Evolutionary conservation across 2,113 vertebrate species (phyloP).

Genomic region (Phocoena sinus): DNA sequence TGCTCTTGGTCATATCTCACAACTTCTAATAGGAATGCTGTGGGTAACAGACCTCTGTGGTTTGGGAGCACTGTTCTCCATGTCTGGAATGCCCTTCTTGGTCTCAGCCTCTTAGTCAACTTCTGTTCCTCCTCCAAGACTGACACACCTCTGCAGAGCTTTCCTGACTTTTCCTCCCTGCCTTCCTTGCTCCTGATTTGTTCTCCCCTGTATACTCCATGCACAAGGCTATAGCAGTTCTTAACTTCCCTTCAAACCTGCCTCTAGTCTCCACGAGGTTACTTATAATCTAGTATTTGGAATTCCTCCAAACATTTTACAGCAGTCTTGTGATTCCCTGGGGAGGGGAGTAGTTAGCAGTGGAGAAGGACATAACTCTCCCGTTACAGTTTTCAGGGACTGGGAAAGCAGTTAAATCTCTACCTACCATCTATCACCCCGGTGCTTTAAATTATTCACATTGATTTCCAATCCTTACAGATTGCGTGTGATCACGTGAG

Average conservation of each 20-base stretch:
- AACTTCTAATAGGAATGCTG: background rate
- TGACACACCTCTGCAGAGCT: background rate
- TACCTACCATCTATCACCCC: constrained; percentile 49
- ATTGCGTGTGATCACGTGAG: constrained; percentile 79
- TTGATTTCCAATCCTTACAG: constrained; percentile 79
- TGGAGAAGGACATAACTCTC: constrained; percentile 7
- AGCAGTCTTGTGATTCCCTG: background rate
- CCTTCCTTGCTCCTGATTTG: background rate
- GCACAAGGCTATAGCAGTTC: background rate
- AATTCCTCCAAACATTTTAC: constrained; percentile 17
- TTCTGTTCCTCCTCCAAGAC: background rate
- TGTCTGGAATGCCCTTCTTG: background rate
- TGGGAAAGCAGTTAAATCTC: background rate
- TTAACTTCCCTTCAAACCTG: background rate
- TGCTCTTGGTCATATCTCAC: background rate
- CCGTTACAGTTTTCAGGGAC: background rate
- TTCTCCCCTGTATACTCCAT: background rate
- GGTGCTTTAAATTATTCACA: constrained; percentile 45
- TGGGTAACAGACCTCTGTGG: background rate
- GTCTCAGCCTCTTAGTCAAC: background rate
- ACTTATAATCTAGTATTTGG: constrained; percentile 2
- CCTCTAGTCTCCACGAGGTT: background rate
- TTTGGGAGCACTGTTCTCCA: background rate
- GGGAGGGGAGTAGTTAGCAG: constrained; percentile 10
- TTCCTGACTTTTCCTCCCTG: background rate